Base-by-base conservation (phyloP, 2,113 vertebrate genomes). In the Zootoca vivipara region DNA sequence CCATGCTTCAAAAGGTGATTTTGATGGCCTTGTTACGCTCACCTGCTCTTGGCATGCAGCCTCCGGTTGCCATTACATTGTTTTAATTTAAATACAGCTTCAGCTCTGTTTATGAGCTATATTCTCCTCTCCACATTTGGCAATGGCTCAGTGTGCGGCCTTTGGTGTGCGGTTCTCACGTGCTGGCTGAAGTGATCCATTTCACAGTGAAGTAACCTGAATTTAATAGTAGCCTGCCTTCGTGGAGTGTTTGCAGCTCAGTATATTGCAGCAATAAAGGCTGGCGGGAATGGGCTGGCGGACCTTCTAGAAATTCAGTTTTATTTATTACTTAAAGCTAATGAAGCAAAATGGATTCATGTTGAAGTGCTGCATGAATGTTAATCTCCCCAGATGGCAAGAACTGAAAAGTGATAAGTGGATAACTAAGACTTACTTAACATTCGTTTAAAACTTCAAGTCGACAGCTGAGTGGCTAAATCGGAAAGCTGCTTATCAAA, bases 11-110 rank as follows among this genome's bases (percentile, higher is more conserved):
- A 91, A 95, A 93, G 83, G 75, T 0, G 0, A 22, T 88, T 89
- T 81, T 78, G 87, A 90, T 90, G 89, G 93, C 72, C 77, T 90
- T 83, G 82, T 1, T 91, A 67, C 86, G 87, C 86, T 92, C 56
- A 42, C 87, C 93, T 89, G 87, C 87, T 90, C 89, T 82, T 91
- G 87, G 83, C 84, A 88, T 26, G 4, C 69, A 93, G 77, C 88
- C 87, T 89, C 87, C 85, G 62, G 40, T 93, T 89, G 89, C 85
- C 75, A 89, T 89, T 92, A 92, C 89, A 82, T 84, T 92, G 30
- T 89, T 94, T 95, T 90, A 92, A 94, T 94, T 95, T 90, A 93
- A 94, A 90, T 89, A 87, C 58, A 75, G 58, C 74, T 94, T 93
- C 79, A 90, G 40, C 35, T 90, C 90, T 83, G 78, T 92, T 93